phyloP scores from a whole-genome alignment of 1,140 invertebrate genomes.

The Zaprionus nigranus region DNA sequence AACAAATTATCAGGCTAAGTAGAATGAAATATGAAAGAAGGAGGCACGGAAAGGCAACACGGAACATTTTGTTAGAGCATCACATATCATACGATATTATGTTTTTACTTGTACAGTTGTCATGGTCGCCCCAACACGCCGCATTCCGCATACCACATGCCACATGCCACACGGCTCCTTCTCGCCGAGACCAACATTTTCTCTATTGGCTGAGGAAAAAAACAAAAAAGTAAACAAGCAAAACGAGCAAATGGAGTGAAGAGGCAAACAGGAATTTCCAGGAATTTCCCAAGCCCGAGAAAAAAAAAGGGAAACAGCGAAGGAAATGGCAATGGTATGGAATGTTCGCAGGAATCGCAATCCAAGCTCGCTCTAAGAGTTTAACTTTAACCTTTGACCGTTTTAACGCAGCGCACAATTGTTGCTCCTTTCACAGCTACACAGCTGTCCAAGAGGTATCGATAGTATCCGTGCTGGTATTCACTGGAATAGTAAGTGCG shows the following conservation, averaged over 20 bases:
- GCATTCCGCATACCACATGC: not conserved
- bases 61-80: not conserved
- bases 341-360: not conserved
- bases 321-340: not conserved
- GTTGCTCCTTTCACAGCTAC: not conserved
- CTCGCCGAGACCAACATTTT: not conserved
- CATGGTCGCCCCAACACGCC: not conserved
- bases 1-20: constrained; percentile 1
- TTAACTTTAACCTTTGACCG: not conserved
- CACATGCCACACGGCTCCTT: not conserved
- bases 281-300: not conserved
- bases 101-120: not conserved
- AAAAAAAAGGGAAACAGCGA: not conserved
- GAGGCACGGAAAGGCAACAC: too few relatives aligned
- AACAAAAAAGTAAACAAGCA: not conserved
- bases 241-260: not conserved
- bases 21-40: not conserved
- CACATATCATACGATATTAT: constrained; percentile 12
- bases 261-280: not conserved
- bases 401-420: not conserved
- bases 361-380: not conserved
- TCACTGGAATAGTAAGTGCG: not conserved
- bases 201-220: not conserved
- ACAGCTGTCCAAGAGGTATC: not conserved
- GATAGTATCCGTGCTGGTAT: not conserved